These are phyloP conservation scores for Myotis lucifugus DNA, from an alignment of 2,113 vertebrate genomes.

Conservation along the genomic window DNA sequence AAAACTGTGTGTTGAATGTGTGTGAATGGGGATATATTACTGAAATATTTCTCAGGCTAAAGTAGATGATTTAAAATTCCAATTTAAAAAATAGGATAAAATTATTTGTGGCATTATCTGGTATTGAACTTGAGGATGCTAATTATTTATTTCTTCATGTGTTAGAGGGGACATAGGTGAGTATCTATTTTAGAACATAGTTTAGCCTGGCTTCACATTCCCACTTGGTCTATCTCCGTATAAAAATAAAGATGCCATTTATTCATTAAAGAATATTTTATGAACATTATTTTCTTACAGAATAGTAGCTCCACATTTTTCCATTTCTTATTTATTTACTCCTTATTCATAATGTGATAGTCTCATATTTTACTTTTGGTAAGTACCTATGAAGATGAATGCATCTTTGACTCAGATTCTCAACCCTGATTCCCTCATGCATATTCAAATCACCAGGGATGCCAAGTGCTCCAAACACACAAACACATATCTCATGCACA, in stretches of 20 bases:
- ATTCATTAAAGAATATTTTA: not conserved
- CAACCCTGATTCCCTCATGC: not conserved
- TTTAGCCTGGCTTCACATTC: not conserved
- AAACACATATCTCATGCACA: too few relatives aligned
- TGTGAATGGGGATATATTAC: not conserved
- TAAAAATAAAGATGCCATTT: not conserved
- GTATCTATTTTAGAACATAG: not conserved
- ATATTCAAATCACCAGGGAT: not conserved
- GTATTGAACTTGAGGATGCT: not conserved
- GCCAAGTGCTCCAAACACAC: not conserved
- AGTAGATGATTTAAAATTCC: not conserved
- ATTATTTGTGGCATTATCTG: not conserved
- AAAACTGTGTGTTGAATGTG: not conserved
- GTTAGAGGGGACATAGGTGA: not conserved
- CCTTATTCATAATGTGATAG: not conserved
- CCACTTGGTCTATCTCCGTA: not conserved
- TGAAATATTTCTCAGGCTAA: conserved; percentile 21
- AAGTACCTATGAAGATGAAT: not conserved
- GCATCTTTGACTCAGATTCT: not conserved
- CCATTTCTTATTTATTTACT: not conserved
- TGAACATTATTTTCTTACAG: not conserved
- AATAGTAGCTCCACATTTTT: not conserved
- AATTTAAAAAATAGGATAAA: not conserved
- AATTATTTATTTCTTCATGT: not conserved
- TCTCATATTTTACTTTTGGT: not conserved